These are phyloP conservation scores for Drosophila watanabei DNA, from an alignment of 1,140 invertebrate genomes.

Conservation along the genomic window DNA sequence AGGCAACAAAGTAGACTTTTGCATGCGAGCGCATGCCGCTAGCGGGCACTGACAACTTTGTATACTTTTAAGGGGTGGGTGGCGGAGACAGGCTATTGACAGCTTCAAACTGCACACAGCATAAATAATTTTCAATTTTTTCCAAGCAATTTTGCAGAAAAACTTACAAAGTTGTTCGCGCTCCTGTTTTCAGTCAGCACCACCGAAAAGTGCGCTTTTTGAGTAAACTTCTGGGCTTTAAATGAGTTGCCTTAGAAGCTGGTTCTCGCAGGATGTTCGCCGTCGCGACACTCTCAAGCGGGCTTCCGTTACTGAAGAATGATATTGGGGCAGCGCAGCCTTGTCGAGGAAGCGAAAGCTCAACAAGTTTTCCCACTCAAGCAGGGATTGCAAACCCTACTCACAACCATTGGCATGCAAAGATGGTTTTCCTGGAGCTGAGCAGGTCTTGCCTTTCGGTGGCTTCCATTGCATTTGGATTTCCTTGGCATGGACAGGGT, in stretches of 20 bases:
- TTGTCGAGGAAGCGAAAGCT: slow-evolving; percentile 29
- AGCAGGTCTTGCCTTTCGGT: slow-evolving; percentile 15
- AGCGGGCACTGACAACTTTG: slow-evolving; percentile 70
- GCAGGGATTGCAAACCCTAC: slow-evolving; percentile 3
- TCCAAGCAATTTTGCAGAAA: slow-evolving; percentile 76
- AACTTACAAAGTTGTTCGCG: slow-evolving; percentile 72
- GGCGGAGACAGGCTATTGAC: slow-evolving; percentile 62
- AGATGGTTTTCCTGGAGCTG: slow-evolving; percentile 1
- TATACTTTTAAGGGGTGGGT: slow-evolving; percentile 41
- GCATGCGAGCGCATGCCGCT: slow-evolving; percentile 80
- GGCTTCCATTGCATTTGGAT: slow-evolving; percentile 74
- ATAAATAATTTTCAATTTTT: slow-evolving; percentile 83
- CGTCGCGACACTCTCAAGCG: slow-evolving; percentile 11
- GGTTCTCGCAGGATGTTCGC: not conserved
- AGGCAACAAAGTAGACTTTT: slow-evolving; percentile 82
- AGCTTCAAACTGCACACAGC: slow-evolving; percentile 74
- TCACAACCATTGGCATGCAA: slow-evolving; percentile 26
- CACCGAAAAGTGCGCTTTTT: slow-evolving; percentile 36
- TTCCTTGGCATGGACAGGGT: slow-evolving; percentile 50
- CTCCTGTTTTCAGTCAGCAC: slow-evolving; percentile 30
- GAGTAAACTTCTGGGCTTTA: slow-evolving; percentile 62
- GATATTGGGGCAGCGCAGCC: slow-evolving; percentile 11
- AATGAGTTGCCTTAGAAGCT: slow-evolving; percentile 67
- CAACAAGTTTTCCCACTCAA: slow-evolving; percentile 79
- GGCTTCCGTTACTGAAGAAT: slow-evolving; percentile 16